Percentiles rank a stretch among this genome's conserved stretches.
Evolutionary conservation across 2,888 invertebrate genomes (phyloP).

Genomic region (Lutraria lutraria): DNA sequence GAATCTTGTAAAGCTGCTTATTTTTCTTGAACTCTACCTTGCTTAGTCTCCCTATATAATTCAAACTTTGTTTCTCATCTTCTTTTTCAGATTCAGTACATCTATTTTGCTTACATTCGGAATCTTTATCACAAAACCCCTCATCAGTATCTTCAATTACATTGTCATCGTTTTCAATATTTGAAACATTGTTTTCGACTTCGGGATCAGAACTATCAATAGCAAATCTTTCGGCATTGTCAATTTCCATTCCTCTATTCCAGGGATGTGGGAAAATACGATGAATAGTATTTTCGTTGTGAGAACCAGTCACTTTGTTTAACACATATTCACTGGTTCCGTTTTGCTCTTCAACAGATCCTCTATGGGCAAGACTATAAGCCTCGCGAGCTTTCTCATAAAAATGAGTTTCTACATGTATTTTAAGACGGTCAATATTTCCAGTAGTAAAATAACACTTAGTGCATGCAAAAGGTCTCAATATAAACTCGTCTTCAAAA

Average conservation of each 20-base stretch:
- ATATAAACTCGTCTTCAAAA: not conserved
- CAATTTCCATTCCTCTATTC: not conserved
- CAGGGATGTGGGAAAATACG: not conserved
- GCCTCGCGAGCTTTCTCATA: not conserved
- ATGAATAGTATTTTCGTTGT: not conserved
- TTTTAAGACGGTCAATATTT: slow-evolving; percentile 18
- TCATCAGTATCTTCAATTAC: not conserved
- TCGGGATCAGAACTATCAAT: not conserved
- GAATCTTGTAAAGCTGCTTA: slow-evolving; percentile 22
- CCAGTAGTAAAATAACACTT: slow-evolving; percentile 30
- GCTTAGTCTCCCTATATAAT: slow-evolving; percentile 29
- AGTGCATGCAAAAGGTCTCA: slow-evolving; percentile 30
- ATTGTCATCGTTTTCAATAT: not conserved
- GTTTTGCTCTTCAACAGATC: not conserved
- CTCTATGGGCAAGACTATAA: not conserved
- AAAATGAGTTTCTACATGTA: slow-evolving; percentile 34
- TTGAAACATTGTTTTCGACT: not conserved
- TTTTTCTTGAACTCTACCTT: slow-evolving; percentile 36
- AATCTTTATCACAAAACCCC: slow-evolving; percentile 7
- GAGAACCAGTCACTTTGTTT: not conserved
- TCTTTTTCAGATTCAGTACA: not conserved
- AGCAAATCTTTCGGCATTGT: not conserved
- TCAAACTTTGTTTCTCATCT: not conserved
- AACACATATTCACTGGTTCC: not conserved
- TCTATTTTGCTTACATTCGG: not conserved